Evolutionary conservation across 2,113 vertebrate species (phyloP), one percentile per base, ranked within the genome.

Genomic region (Plecturocebus donacophilus): DNA sequence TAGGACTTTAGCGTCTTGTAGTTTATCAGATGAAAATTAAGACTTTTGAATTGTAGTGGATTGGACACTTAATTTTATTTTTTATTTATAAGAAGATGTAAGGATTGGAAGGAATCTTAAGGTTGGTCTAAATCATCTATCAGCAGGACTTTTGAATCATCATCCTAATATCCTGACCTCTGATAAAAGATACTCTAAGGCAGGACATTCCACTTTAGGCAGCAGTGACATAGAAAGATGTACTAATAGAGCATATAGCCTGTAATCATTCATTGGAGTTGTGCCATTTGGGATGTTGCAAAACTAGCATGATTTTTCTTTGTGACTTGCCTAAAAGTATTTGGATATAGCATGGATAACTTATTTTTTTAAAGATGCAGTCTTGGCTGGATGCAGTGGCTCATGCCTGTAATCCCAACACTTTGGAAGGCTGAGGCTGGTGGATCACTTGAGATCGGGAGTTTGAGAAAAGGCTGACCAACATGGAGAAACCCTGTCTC

Each of bases 51-150:
- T 47, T 77, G 32, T 9, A 79, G 68, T 81, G 45, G 38, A 32
- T 95, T 85, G 16, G 61, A 6, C 47, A 87, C 17, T 91, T 96
- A 56, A 35, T 87, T 87, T 94, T 85, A 54, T 71, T 93, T 91
- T 80, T 90, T 82, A 38, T 68, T 90, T 20, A 2, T 84, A 76
- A 76, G 61, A 83, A 17, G 30, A 42, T 90, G 20, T 21, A 4
- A 73, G 47, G 38, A 47, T 79, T 91, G 38, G 32, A 77, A 93
- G 32, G 30, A 88, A 19, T 94, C 47, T 42, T 64, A 54, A 85
- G 25, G 13, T 54, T 91, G 35, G 25, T 75, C 11, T 70, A 14
- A 49, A 21, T 96, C 8, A 42, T 6, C 52, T 35, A 2, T 83
- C 13, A 56, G 2, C 77, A 42, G 47, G 32, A 61, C 17, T 85